Percentiles rank a stretch among this genome's conserved stretches.
phyloP scores from a whole-genome alignment of 2,797 vertebrate genomes.

The Sylvia borin region DNA sequence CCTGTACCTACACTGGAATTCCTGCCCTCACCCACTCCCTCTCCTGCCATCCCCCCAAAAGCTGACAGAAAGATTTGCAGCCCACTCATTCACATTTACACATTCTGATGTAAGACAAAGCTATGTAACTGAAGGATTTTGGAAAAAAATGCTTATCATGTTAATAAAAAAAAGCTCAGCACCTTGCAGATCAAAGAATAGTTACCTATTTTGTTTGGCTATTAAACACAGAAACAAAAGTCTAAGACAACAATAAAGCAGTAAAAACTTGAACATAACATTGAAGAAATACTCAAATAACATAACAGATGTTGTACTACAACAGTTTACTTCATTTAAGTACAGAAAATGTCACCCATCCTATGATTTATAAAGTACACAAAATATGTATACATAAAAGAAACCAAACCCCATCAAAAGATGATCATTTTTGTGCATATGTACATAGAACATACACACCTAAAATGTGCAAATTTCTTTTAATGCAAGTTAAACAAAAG shows the following conservation, averaged over 20 bases:
- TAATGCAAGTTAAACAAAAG: slow-evolving; percentile 56
- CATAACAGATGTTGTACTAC: slow-evolving; percentile 27
- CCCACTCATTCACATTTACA: neutral
- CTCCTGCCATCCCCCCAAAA: neutral
- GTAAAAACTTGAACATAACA: slow-evolving; percentile 29
- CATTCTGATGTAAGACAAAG: neutral
- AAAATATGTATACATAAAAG: slow-evolving; percentile 72
- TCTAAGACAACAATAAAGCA: neutral
- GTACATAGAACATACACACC: slow-evolving; percentile 34
- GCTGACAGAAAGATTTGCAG: neutral
- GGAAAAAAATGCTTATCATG: neutral
- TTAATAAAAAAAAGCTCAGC: slow-evolving; percentile 28
- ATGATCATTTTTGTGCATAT: slow-evolving; percentile 40
- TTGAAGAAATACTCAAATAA: slow-evolving; percentile 48
- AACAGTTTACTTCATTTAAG: slow-evolving; percentile 72
- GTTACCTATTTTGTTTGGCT: neutral
- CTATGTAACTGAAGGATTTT: neutral
- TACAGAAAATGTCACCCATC: slow-evolving; percentile 59
- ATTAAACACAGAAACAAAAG: neutral
- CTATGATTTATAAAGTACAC: slow-evolving; percentile 72
- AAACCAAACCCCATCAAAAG: slow-evolving; percentile 57
- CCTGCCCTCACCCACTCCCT: neutral
- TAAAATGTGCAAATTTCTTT: slow-evolving; percentile 73
- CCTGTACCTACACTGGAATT: neutral
- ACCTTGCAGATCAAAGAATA: slow-evolving; percentile 12